Evolutionary conservation across 2,888 invertebrate species (phyloP).

Genomic region (Nematopogon swammerdamellus): DNA sequence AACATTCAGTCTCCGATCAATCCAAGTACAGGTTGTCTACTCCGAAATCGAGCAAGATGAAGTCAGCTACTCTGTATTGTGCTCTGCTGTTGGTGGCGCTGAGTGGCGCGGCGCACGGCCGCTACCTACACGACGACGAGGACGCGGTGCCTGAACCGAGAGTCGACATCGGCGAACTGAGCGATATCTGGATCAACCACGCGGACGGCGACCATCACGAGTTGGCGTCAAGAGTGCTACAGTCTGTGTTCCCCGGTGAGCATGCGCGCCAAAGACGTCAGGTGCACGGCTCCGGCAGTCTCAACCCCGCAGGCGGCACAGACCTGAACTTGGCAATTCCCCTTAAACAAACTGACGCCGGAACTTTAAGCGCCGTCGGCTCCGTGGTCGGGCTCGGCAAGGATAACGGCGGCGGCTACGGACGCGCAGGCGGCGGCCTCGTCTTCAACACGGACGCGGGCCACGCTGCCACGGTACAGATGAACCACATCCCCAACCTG

Average conservation of each 20-base stretch:
- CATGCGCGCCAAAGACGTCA: neutral
- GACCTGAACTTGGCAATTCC: too few relatives aligned
- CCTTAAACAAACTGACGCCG: too few relatives aligned
- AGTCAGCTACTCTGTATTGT: too few relatives aligned
- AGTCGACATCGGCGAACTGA: neutral
- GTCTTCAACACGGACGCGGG: constrained; percentile 11
- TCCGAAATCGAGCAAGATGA: too few relatives aligned
- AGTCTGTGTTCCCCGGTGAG: too few relatives aligned
- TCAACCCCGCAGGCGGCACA: neutral
- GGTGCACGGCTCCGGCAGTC: neutral
- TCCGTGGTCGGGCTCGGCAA: neutral
- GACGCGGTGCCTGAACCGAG: too few relatives aligned
- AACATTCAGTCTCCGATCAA: too few relatives aligned
- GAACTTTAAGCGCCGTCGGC: too few relatives aligned
- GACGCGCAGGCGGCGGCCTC: neutral
- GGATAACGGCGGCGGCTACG: neutral
- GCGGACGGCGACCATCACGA: neutral
- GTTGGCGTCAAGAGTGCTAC: too few relatives aligned
- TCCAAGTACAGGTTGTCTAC: too few relatives aligned
- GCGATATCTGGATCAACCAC: neutral
- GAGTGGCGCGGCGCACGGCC: neutral
- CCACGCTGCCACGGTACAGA: constrained; percentile 20
- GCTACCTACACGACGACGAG: neutral
- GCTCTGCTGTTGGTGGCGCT: neutral
- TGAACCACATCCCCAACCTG: constrained; percentile 18